These are phyloP conservation scores for Champsocephalus esox DNA, from an alignment of 2,797 vertebrate genomes.

Conservation along the genomic window DNA sequence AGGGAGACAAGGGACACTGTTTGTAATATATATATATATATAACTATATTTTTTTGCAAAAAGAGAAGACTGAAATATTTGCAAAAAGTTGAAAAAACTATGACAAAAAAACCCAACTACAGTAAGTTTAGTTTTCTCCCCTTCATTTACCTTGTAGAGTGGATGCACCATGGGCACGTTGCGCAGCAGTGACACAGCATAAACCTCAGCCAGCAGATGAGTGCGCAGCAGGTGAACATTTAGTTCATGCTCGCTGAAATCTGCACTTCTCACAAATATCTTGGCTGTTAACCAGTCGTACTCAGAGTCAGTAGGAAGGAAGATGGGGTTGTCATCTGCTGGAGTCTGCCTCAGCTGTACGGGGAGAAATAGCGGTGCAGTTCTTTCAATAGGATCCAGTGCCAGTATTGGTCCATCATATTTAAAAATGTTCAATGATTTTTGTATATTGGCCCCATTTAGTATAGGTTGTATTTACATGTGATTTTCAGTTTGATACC, in stretches of 20 bases:
- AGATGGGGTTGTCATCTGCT: slow-evolving; percentile 72
- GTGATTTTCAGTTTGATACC: not conserved
- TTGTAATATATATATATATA: not conserved
- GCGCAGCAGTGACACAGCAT: slow-evolving; percentile 79
- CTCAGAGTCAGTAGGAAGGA: slow-evolving; percentile 62
- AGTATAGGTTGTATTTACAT: not conserved
- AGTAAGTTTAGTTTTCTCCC: not conserved
- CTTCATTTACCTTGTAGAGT: slow-evolving; percentile 72
- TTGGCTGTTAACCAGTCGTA: slow-evolving; percentile 78
- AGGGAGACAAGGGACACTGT: not conserved
- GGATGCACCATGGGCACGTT: slow-evolving; percentile 81
- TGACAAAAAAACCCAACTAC: not conserved
- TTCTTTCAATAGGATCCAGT: not conserved
- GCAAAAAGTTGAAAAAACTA: no score
- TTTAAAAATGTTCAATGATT: not conserved
- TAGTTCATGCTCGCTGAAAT: slow-evolving; percentile 71
- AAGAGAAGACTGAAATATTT: not conserved
- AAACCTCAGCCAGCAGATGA: slow-evolving; percentile 85
- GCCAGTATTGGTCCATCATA: not conserved
- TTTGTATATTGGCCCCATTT: not conserved
- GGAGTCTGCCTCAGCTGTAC: slow-evolving; percentile 79
- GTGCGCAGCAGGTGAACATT: slow-evolving; percentile 77
- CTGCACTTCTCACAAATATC: slow-evolving; percentile 73
- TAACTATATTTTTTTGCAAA: slow-evolving; percentile 3
- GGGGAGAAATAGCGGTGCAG: not conserved